Evolutionary conservation across 2,888 invertebrate genomes (phyloP).

Genomic region (Drosophila quinaria): DNA sequence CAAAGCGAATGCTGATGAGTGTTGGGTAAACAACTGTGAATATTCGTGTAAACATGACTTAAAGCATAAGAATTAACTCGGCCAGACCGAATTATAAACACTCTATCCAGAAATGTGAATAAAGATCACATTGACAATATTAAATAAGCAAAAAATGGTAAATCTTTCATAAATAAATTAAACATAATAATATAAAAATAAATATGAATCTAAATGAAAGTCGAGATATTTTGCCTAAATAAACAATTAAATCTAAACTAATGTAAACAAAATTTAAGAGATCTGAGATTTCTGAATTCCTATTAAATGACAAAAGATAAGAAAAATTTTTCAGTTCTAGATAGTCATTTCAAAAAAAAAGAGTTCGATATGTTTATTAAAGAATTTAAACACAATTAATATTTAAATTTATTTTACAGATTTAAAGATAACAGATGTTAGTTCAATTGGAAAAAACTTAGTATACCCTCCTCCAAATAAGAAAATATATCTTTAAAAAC

Average conservation of each 20-base stretch:
- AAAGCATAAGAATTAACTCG: not conserved
- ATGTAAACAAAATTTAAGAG: too few species aligned
- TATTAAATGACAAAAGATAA: too few species aligned
- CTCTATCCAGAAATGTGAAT: not conserved
- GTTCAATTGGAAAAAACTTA: not conserved
- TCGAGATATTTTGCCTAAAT: too few species aligned
- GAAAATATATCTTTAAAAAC: not conserved
- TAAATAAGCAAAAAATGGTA: too few species aligned
- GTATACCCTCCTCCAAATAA: not conserved
- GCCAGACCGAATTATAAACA: not conserved
- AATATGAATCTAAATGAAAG: too few species aligned
- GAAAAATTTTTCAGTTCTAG: too few species aligned
- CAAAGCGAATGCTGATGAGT: conserved; percentile 28
- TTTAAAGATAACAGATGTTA: not conserved
- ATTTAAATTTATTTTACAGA: not conserved
- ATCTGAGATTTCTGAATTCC: too few species aligned
- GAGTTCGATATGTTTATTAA: not conserved
- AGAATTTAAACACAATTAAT: not conserved
- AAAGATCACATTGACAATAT: too few species aligned
- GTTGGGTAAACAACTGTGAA: conserved; percentile 11
- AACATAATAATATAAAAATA: too few species aligned
- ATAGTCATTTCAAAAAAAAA: too few species aligned
- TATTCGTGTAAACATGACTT: conserved; percentile 4
- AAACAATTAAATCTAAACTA: too few species aligned
- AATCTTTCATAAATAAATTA: too few species aligned